A percentile compares a stretch with the other conserved stretches of the same genome.
phyloP scores from a whole-genome alignment of 92 coral and sea anemone species.

The Phymanthus crucifer region DNA sequence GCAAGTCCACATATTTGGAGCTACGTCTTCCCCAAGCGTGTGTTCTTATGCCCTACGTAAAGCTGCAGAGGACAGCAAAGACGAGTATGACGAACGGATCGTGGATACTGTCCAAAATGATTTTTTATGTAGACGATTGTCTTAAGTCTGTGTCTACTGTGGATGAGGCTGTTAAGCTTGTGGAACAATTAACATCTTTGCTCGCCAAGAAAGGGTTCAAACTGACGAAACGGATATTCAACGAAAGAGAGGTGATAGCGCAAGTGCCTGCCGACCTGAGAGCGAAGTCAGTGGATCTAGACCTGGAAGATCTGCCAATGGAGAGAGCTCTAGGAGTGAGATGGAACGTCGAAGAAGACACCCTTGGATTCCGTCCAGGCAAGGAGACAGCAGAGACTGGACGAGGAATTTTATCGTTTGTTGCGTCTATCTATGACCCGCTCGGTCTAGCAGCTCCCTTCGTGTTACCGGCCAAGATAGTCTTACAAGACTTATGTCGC shows the following conservation, averaged over 20 bases:
- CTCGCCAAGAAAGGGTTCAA: background rate
- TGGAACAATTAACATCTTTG: background rate
- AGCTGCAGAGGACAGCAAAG: conserved; percentile 14
- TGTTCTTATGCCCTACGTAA: conserved; percentile 13
- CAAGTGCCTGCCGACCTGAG: background rate
- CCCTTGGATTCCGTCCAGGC: conserved; percentile 26
- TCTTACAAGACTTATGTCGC: conserved; percentile 26
- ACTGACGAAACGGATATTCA: background rate
- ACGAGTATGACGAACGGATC: background rate
- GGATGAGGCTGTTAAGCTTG: background rate
- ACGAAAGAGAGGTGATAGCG: background rate
- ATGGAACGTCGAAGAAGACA: conserved; percentile 33
- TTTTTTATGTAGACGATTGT: background rate
- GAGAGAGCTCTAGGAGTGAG: conserved; percentile 25
- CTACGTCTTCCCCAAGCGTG: conserved; percentile 14
- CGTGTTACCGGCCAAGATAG: conserved; percentile 35
- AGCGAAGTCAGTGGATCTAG: conserved; percentile 15
- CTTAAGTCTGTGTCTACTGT: background rate
- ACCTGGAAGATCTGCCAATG: conserved; percentile 22
- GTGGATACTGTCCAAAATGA: background rate
- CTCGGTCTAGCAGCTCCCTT: conserved; percentile 48
- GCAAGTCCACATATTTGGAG: conserved; percentile 19
- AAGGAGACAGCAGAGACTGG: conserved; percentile 26
- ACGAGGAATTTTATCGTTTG: conserved; percentile 44
- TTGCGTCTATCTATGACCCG: conserved; percentile 43